Percentiles rank a stretch among this genome's conserved stretches.
These are phyloP conservation scores for Chelonia mydas DNA, from an alignment of 2,797 vertebrate genomes.

Conservation along the genomic window DNA sequence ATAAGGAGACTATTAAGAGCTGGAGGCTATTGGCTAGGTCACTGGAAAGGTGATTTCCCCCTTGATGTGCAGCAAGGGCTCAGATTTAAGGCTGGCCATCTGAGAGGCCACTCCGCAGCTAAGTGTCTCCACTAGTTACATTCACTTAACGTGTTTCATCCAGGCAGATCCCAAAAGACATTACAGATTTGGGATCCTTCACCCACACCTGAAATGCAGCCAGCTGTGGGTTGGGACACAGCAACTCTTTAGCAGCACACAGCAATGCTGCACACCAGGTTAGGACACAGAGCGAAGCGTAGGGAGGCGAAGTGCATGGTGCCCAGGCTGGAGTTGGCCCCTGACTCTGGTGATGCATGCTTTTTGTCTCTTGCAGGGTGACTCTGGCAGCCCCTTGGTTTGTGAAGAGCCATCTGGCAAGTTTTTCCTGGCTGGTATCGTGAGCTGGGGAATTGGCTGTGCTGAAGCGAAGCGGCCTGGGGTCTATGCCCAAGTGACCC, in stretches of 20 bases:
- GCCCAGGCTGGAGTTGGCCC: background rate
- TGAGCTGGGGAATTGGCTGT: conserved; percentile 97
- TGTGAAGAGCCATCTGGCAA: conserved; percentile 90
- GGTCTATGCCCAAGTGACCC: conserved; percentile 91
- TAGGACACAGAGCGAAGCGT: background rate
- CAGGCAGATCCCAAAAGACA: background rate
- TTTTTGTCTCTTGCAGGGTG: conserved; percentile 84
- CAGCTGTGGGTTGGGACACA: background rate
- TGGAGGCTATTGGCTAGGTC: background rate
- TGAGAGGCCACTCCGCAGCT: background rate
- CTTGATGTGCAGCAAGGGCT: background rate
- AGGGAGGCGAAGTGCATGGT: background rate
- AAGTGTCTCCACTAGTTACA: background rate
- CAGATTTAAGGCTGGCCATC: background rate
- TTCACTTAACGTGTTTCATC: no score
- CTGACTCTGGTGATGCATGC: background rate
- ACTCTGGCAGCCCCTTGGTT: conserved; percentile 95
- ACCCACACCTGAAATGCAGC: background rate
- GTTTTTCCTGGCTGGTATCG: conserved; percentile 94
- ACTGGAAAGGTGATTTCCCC: background rate
- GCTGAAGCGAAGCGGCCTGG: conserved; percentile 91
- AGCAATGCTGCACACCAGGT: background rate
- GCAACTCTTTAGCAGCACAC: background rate
- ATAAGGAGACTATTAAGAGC: background rate
- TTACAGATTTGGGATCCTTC: background rate